Evolutionary conservation across 2,113 vertebrate genomes (phyloP).

Genomic region (Clarias batrachus): DNA sequence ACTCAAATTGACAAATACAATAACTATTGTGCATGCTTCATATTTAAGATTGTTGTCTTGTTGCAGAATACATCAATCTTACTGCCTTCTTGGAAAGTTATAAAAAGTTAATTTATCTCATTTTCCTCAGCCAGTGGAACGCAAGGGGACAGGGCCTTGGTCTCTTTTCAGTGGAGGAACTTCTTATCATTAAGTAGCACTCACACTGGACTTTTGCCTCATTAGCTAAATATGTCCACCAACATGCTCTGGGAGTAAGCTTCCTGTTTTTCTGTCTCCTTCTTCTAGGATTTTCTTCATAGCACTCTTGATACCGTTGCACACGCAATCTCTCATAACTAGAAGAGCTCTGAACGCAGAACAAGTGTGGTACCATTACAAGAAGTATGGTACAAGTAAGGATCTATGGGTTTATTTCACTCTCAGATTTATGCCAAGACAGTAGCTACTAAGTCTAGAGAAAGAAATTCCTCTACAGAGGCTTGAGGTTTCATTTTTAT

Average conservation of each 20-base stretch:
- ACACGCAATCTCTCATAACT: not conserved
- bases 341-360: not conserved
- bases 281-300: not conserved
- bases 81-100: not conserved
- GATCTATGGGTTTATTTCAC: not conserved
- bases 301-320: not conserved
- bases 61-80: not conserved
- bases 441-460: not conserved
- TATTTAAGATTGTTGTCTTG: not conserved
- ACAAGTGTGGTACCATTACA: not conserved
- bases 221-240: not conserved
- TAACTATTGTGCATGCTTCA: not conserved
- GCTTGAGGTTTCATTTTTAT: conserved; percentile 33
- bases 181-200: not conserved
- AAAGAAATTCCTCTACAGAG: conserved; percentile 10
- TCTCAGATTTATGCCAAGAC: not conserved
- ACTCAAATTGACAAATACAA: too few species aligned
- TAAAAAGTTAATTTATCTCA: not conserved
- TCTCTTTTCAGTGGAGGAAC: not conserved
- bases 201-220: not conserved
- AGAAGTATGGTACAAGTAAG: not conserved
- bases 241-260: not conserved
- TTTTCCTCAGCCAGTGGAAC: not conserved
- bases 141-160: not conserved
- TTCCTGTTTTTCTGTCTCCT: not conserved